These are phyloP conservation scores for Polypterus bichir DNA, from an alignment of 2,113 vertebrate genomes.

Conservation along the genomic window DNA sequence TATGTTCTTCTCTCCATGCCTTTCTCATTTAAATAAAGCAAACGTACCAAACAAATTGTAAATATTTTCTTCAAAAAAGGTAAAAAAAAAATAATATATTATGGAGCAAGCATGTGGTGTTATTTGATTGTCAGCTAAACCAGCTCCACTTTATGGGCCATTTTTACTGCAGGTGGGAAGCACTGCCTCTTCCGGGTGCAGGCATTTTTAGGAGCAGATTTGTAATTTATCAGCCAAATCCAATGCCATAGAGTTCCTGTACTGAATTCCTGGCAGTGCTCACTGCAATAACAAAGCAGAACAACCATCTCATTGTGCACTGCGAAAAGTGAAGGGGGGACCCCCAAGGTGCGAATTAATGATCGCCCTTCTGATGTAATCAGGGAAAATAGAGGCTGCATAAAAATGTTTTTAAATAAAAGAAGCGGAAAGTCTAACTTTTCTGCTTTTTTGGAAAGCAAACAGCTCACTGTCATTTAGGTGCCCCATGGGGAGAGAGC, in stretches of 20 bases:
- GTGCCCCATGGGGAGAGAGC: conserved; percentile 36
- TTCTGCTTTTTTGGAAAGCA: conserved; percentile 38
- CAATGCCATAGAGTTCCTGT: conserved; percentile 46
- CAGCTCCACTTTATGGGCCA: too few species aligned
- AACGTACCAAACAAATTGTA: too few species aligned
- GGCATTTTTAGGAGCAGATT: conserved; percentile 35
- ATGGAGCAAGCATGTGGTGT: too few species aligned
- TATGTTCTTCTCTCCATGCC: too few species aligned
- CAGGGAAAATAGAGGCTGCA: conserved; percentile 61
- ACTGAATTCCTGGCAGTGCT: conserved; percentile 45
- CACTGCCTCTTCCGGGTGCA: too few species aligned
- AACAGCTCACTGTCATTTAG: conserved; percentile 41
- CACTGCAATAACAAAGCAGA: conserved; percentile 58
- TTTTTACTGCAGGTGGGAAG: too few species aligned
- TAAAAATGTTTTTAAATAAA: conserved; percentile 27
- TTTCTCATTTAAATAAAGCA: too few species aligned
- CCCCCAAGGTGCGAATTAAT: conserved; percentile 71
- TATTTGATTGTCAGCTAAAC: too few species aligned
- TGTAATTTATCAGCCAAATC: conserved; percentile 59
- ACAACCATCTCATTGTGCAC: conserved; percentile 59
- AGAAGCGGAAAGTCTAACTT: conserved; percentile 26
- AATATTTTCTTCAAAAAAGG: too few species aligned
- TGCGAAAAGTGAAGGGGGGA: conserved; percentile 32
- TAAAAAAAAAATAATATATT: too few species aligned
- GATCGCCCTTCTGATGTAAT: conserved; percentile 64